A percentile compares a stretch with the other conserved stretches of the same genome.
Conservation (phyloP, 2,113 vertebrate species). For the Erinaceus europaeus region DNA sequence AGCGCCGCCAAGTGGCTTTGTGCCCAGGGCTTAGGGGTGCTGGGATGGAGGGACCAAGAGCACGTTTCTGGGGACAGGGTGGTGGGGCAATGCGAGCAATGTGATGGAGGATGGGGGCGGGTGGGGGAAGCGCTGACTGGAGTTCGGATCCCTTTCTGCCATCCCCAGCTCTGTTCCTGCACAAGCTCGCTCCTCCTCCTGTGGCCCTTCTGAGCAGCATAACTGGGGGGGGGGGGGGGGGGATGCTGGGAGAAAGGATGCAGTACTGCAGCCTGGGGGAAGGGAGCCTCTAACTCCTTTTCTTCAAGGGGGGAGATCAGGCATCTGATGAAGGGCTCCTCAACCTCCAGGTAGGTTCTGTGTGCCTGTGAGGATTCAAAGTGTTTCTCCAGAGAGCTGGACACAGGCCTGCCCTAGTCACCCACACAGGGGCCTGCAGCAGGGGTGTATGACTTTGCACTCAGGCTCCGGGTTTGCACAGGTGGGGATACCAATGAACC, state of each 20-base stretch:
- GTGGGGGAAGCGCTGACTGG: not conserved
- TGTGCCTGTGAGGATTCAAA: not conserved
- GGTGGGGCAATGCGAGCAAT: not conserved
- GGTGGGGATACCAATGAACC: no score
- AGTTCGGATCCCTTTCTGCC: no score
- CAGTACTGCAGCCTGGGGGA: no score
- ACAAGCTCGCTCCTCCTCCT: no score
- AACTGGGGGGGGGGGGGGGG: not conserved
- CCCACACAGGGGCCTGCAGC: not conserved
- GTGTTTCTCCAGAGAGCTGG: not conserved
- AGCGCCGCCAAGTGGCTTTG: constrained; percentile 69
- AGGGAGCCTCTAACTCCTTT: not conserved
- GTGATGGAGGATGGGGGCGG: not conserved
- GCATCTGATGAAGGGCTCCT: no score
- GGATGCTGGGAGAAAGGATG: not conserved
- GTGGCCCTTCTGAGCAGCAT: no score
- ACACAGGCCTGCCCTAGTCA: not conserved
- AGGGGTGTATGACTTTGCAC: no score
- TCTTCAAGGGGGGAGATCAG: not conserved
- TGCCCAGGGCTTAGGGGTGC: not conserved
- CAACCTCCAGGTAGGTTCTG: not conserved
- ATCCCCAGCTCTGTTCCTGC: no score
- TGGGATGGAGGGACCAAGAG: no score
- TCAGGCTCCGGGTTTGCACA: no score
- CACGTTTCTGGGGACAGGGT: not conserved